Base-by-base conservation (phyloP, 1,140 invertebrate genomes). In the Psix sp. region DNA sequence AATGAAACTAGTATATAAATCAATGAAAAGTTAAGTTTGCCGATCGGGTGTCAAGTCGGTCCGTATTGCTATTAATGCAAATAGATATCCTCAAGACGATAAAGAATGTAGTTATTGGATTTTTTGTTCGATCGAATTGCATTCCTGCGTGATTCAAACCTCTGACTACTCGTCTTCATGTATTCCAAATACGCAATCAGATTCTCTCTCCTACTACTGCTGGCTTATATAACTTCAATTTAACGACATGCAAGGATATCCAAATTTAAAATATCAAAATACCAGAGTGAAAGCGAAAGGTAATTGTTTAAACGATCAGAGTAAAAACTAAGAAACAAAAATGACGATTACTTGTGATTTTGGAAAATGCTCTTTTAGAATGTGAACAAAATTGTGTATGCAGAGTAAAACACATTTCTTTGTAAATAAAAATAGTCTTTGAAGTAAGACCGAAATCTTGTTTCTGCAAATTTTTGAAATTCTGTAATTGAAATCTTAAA, bases 81-180 rank as follows among this genome's bases (percentile, higher is more conserved):
- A 77, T 74, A 62, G 60, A 71, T 70, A 78, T 79, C 77, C 68
- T 46, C 36, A 60, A 56, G 35, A 49, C 38, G 68, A 56, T 38
- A 39, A 78, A 79, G 84, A 84, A 85, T 84, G 79, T 80, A 79
- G 80, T 84, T 85, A 84, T 86, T 86, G 82, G 78, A 85, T 84
- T 86, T 81, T 79, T 82, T 82, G 62, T 62, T 59, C 77, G 77
- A 80, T 81, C 76, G 81, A 82, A 84, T 84, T 83, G 77, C 82
- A 84, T 84, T 84, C 82, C 78, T 29, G 51, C 14, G 59, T 74
- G 54, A 71, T 77, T 66, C 67, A 73, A 77, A 75, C 60, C 68
- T 77, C 77, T 48, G 74, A 79, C 78, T 82, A 78, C 51, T 57
- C 62, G 78, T 81, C 79, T 82, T 82, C 75, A 54, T 48, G 51